phyloP scores from a whole-genome alignment of 2,888 invertebrate genomes.

The Dexiosoma caninum region DNA sequence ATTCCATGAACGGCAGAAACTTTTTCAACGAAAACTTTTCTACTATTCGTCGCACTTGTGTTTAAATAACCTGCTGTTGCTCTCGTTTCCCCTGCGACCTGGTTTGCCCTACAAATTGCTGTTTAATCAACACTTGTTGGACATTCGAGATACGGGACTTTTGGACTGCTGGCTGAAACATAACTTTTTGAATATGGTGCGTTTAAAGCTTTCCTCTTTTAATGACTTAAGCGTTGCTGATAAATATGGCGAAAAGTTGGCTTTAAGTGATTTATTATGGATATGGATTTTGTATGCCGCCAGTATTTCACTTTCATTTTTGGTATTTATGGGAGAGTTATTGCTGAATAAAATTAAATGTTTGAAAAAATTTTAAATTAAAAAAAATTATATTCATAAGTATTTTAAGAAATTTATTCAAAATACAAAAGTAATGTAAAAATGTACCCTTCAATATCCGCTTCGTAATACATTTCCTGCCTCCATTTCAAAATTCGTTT shows the following conservation, averaged over 20 bases:
- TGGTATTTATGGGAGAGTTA: slow-evolving; percentile 26
- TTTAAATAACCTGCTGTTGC: slow-evolving; percentile 7
- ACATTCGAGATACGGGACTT: slow-evolving; percentile 53
- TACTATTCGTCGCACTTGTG: slow-evolving; percentile 44
- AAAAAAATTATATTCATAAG: background rate
- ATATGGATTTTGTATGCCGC: slow-evolving; percentile 46
- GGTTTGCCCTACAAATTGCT: slow-evolving; percentile 48
- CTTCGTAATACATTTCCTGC: no score
- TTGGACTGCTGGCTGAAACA: slow-evolving; percentile 48
- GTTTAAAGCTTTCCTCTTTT: slow-evolving; percentile 35
- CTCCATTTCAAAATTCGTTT: no score
- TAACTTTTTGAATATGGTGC: slow-evolving; percentile 55
- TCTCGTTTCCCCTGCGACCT: slow-evolving; percentile 45
- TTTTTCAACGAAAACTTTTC: slow-evolving; percentile 49
- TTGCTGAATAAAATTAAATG: background rate
- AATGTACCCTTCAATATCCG: no score
- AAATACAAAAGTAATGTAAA: no score
- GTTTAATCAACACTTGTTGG: slow-evolving; percentile 51
- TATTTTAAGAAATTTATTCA: background rate
- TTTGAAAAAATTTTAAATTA: background rate
- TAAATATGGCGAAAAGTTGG: background rate
- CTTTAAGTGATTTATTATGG: slow-evolving; percentile 47
- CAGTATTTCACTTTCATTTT: background rate
- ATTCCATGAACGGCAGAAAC: slow-evolving; percentile 44
- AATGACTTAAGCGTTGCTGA: slow-evolving; percentile 41